These are phyloP conservation scores for Cromileptes altivelis DNA, from an alignment of 2,113 vertebrate species.

Conservation along the genomic window DNA sequence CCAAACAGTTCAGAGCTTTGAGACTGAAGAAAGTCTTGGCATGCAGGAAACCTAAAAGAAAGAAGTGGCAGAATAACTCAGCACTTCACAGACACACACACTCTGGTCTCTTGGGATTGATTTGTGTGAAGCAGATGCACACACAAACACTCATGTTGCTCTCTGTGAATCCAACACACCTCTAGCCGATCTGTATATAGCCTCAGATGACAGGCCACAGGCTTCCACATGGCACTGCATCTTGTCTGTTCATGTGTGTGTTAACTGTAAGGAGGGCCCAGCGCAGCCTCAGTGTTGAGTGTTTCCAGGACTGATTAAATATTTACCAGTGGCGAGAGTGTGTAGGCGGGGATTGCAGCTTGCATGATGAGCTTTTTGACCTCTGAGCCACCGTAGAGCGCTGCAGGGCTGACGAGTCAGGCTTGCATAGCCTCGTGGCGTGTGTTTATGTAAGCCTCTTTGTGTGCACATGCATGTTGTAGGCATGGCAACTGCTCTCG, in stretches of 20 bases:
- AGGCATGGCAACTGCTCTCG: constrained; percentile 69
- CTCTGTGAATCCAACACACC: neutral
- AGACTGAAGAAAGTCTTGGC: constrained; percentile 10
- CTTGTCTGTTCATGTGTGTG: neutral
- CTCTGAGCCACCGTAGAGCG: constrained; percentile 45
- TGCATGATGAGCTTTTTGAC: constrained; percentile 58
- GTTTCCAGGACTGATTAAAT: constrained; percentile 70
- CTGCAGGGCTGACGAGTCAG: constrained; percentile 30
- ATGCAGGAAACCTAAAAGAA: constrained; percentile 22
- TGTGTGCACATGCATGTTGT: constrained; percentile 67
- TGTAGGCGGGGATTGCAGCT: constrained; percentile 53
- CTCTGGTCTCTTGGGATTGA: neutral
- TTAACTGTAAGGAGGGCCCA: constrained; percentile 26
- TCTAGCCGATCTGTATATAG: constrained; percentile 18
- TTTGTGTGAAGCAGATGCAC: constrained; percentile 2
- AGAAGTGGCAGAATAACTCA: constrained; percentile 26
- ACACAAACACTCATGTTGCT: neutral
- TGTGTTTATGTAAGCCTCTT: constrained; percentile 44
- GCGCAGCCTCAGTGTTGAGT: constrained; percentile 35
- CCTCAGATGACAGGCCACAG: neutral
- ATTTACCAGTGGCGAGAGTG: constrained; percentile 62
- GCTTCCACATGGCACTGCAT: neutral
- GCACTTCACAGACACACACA: neutral
- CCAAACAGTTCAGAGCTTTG: constrained; percentile 9
- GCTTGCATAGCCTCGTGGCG: constrained; percentile 6